These are phyloP conservation scores for Gallinago paraguaiae DNA, from an alignment of 2,113 vertebrate genomes.

Conservation along the genomic window DNA sequence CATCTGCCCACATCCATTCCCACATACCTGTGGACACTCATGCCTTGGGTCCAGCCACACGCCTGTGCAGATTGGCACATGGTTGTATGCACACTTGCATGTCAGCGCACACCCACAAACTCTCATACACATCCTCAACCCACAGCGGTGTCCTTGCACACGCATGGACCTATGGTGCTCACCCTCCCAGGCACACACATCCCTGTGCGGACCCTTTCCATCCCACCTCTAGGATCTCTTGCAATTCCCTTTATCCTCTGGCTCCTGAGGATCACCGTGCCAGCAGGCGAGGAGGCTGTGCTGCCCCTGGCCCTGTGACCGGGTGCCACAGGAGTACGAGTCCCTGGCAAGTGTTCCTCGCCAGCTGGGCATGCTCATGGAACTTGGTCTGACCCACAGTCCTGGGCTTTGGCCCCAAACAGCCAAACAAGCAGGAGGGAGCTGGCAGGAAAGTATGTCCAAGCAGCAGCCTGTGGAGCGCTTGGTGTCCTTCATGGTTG, in stretches of 20 bases:
- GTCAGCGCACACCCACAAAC: rapidly evolving
- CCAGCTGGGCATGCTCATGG: rapidly evolving
- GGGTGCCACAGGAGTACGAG: neutral
- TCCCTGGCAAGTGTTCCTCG: neutral
- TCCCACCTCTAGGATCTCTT: neutral
- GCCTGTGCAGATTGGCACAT: neutral
- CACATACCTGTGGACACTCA: neutral
- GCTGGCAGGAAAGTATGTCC: neutral
- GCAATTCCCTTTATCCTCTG: neutral
- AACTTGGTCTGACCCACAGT: neutral
- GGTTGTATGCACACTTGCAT: rapidly evolving
- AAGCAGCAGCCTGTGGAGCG: neutral
- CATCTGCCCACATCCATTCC: neutral
- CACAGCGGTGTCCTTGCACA: neutral
- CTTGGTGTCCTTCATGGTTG: neutral
- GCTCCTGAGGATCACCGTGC: neutral
- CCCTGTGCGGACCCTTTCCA: neutral
- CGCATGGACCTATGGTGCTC: rapidly evolving
- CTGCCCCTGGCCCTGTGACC: neutral
- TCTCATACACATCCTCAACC: neutral
- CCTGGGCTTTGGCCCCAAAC: neutral
- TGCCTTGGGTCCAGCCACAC: neutral
- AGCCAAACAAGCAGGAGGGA: neutral
- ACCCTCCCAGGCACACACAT: neutral
- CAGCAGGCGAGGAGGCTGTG: neutral